A percentile compares a stretch with the other conserved stretches of the same genome.
These are phyloP conservation scores for Turdus rufiventris DNA, from an alignment of 2,113 vertebrate species.

Conservation along the genomic window DNA sequence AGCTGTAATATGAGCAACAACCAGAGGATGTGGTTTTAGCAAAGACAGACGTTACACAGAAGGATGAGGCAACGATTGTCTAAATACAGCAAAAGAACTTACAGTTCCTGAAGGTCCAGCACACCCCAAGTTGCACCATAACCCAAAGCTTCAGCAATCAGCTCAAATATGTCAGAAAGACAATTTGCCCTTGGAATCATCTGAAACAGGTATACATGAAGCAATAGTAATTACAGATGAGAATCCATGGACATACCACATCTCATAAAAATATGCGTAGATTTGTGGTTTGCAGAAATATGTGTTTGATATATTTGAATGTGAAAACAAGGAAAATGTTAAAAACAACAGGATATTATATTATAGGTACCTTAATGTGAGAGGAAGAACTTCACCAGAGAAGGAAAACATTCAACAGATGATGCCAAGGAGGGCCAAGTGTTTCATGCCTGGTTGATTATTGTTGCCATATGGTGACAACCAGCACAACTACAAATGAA, in stretches of 20 bases:
- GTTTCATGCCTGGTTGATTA: background rate
- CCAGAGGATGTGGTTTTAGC: slow-evolving; percentile 59
- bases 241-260: background rate
- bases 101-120: background rate
- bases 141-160: background rate
- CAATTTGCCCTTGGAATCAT: background rate
- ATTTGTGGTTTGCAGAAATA: background rate
- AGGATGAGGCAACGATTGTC: slow-evolving; percentile 24
- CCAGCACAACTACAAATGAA: background rate
- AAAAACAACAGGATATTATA: background rate
- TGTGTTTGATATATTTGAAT: background rate
- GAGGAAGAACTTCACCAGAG: background rate
- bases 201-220: background rate
- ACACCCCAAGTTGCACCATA: background rate
- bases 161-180: background rate
- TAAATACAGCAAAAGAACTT: slow-evolving; percentile 32
- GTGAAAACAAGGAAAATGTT: background rate
- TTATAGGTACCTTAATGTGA: background rate
- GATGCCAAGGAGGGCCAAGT: background rate
- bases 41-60: slow-evolving; percentile 16
- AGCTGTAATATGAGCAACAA: slow-evolving; percentile 16
- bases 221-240: background rate
- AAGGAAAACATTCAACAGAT: background rate
- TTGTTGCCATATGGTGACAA: background rate
- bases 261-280: background rate